phyloP scores from a whole-genome alignment of 2,888 invertebrate species.

The Argyresthia goedartella region DNA sequence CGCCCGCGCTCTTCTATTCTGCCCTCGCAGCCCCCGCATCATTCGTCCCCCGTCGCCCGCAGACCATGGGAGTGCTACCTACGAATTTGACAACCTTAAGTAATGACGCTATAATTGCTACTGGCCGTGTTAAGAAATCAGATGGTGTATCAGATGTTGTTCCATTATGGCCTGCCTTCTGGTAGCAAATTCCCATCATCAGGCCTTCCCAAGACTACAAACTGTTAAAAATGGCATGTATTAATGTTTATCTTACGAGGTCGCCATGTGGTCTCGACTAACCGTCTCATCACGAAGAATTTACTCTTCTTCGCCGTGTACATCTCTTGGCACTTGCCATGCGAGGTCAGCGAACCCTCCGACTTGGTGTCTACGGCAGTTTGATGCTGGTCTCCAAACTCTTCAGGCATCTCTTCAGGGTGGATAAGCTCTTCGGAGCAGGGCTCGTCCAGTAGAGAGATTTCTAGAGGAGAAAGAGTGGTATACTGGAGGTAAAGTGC shows the following conservation, averaged over 20 bases:
- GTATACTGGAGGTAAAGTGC: no score
- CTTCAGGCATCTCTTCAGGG: constrained; percentile 16
- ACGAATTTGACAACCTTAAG: no score
- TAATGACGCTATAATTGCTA: no score
- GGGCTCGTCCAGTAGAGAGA: constrained; percentile 21
- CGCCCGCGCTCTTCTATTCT: no score
- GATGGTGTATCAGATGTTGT: no score
- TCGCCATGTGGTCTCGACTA: constrained; percentile 11
- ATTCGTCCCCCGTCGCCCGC: no score
- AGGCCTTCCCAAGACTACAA: no score
- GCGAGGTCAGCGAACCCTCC: constrained; percentile 16
- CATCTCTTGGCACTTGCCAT: constrained; percentile 39
- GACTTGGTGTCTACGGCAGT: constrained; percentile 13
- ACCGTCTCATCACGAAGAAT: constrained; percentile 50
- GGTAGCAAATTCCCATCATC: no score
- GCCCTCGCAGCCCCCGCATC: no score
- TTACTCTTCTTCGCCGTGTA: constrained; percentile 35
- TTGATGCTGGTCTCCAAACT: constrained; percentile 11
- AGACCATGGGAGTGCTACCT: no score
- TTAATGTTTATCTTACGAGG: neutral
- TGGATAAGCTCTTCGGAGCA: constrained; percentile 18
- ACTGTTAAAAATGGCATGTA: neutral
- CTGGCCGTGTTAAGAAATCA: no score
- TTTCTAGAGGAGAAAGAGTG: neutral
- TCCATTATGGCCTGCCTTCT: no score